A percentile compares a stretch with the other conserved stretches of the same genome.
phyloP scores from a whole-genome alignment of 2,797 vertebrate genomes.

The Otus scops region DNA sequence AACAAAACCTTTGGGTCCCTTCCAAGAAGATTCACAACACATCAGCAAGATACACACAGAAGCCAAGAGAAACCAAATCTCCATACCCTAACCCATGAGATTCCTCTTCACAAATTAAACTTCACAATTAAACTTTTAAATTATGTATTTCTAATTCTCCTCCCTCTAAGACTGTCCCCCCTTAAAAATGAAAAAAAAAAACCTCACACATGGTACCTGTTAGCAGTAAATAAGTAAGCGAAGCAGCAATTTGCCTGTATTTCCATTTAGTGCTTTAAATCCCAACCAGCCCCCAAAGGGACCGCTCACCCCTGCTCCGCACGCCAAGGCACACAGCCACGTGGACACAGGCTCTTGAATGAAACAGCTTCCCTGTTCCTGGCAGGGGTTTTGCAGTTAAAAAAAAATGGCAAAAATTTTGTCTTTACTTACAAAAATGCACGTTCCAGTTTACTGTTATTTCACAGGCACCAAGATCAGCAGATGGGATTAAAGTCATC shows the following conservation, averaged over 20 bases:
- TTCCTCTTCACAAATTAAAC: not conserved
- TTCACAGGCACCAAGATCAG: too few species aligned
- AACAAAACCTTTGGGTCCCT: not conserved
- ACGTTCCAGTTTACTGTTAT: rapidly evolving
- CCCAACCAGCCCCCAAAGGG: not conserved
- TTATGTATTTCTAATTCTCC: not conserved
- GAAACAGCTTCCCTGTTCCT: not conserved
- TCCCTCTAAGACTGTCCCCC: not conserved
- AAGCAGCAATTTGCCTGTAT: not conserved
- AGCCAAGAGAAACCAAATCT: not conserved
- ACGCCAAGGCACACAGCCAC: not conserved
- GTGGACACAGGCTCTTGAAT: rapidly evolving
- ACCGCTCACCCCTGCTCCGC: not conserved
- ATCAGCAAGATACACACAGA: rapidly evolving
- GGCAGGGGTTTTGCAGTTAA: not conserved
- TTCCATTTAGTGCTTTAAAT: not conserved
- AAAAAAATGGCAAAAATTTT: not conserved
- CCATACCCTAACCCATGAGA: rapidly evolving
- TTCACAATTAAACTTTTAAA: not conserved
- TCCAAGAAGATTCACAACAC: not conserved
- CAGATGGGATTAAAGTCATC: not conserved
- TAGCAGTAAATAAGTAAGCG: not conserved
- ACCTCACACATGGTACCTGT: not conserved
- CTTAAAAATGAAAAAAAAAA: not conserved
- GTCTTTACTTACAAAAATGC: rapidly evolving